A percentile compares a stretch with the other conserved stretches of the same genome.
These are phyloP conservation scores for Zosterops hypoxanthus DNA, from an alignment of 2,113 vertebrate species.

Conservation along the genomic window DNA sequence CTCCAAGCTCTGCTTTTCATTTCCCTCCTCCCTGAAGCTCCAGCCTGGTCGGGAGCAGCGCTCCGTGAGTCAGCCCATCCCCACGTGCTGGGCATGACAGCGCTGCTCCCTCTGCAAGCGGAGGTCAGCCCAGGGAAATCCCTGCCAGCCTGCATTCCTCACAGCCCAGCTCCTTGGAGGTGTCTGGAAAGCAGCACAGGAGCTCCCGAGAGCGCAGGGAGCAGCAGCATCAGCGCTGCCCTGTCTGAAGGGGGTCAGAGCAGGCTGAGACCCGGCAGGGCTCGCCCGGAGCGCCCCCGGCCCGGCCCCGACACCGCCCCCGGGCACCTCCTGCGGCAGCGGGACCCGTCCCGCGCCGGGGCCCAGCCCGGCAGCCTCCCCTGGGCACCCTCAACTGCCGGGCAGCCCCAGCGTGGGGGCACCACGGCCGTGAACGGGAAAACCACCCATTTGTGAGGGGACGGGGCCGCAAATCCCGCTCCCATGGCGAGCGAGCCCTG, in stretches of 20 bases:
- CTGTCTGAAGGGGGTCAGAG: fast-evolving
- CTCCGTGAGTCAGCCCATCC: background rate
- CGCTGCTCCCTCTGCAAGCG: background rate
- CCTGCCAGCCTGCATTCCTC: background rate
- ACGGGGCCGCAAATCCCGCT: fast-evolving
- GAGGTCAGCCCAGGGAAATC: background rate
- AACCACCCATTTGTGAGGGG: fast-evolving
- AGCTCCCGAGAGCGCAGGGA: background rate
- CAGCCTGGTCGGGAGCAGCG: background rate
- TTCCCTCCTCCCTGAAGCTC: background rate
- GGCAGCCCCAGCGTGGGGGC: background rate
- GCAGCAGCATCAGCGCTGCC: fast-evolving
- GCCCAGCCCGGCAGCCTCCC: background rate
- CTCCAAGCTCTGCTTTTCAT: background rate
- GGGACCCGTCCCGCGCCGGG: background rate
- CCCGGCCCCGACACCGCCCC: no score
- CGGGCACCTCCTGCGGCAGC: background rate
- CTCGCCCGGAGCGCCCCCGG: background rate
- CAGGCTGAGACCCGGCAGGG: no score
- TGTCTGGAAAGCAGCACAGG: background rate
- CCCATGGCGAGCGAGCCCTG: fast-evolving
- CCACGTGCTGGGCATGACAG: background rate
- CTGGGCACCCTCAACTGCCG: fast-evolving
- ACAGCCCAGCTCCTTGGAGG: fast-evolving
- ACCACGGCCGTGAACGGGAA: fast-evolving